Conservation (phyloP, 2,888 invertebrate species). For the Acrobasis repandana region DNA sequence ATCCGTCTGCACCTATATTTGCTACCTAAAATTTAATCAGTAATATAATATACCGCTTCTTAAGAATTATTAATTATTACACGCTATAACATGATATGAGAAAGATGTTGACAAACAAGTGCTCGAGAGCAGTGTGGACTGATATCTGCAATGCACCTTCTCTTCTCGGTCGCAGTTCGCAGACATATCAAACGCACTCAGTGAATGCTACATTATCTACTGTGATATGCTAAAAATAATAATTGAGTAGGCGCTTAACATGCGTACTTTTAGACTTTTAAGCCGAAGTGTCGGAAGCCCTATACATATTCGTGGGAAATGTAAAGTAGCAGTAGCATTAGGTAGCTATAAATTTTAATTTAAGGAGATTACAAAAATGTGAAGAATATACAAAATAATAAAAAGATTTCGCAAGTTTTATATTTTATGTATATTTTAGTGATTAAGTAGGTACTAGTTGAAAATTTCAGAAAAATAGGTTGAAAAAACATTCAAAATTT, state of each 20-base stretch:
- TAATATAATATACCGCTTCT: neutral
- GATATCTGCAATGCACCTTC: slow-evolving; percentile 52
- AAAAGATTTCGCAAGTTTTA: no score
- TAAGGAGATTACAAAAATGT: no score
- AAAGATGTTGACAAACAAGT: slow-evolving; percentile 32
- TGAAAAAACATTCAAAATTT: no score
- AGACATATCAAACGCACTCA: slow-evolving; percentile 40
- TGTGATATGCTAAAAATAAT: slow-evolving; percentile 73
- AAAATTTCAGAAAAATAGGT: no score
- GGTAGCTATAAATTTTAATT: no score
- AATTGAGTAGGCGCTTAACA: slow-evolving; percentile 45
- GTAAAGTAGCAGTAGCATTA: slow-evolving; percentile 22
- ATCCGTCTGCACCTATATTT: neutral
- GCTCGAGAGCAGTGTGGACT: slow-evolving; percentile 31
- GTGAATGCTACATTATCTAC: slow-evolving; percentile 55
- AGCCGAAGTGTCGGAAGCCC: slow-evolving; percentile 26
- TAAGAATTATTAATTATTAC: slow-evolving; percentile 1
- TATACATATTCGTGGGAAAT: slow-evolving; percentile 43
- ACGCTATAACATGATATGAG: slow-evolving; percentile 9
- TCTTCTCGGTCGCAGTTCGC: slow-evolving; percentile 40
- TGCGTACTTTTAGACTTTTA: slow-evolving; percentile 30
- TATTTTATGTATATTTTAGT: no score
- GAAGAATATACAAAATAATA: no score
- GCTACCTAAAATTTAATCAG: neutral
- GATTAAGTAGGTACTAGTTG: no score